Evolutionary conservation across 2,797 vertebrate genomes (phyloP).

Genomic region (Tachyglossus aculeatus): DNA sequence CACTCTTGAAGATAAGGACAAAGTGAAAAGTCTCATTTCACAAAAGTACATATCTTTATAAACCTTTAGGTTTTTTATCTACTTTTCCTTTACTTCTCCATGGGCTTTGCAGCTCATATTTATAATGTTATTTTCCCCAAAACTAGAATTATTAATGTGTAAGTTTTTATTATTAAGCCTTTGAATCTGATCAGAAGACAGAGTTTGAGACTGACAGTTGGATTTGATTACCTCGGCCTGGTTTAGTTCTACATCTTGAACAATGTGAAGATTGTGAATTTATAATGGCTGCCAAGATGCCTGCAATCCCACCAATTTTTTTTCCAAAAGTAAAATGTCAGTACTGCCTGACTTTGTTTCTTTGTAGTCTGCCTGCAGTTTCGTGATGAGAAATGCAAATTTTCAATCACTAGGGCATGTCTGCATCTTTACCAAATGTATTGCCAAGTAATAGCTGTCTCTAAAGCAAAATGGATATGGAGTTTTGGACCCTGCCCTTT

Average conservation of each 20-base stretch:
- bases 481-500: too few relatives aligned
- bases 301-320: slow-evolving; percentile 57
- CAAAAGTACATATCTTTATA: not conserved
- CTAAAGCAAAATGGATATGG: too few relatives aligned
- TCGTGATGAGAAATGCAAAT: slow-evolving; percentile 63
- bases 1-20: too few relatives aligned
- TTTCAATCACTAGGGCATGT: too few relatives aligned
- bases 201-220: too few relatives aligned
- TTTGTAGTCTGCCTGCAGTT: slow-evolving; percentile 50
- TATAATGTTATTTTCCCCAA: too few relatives aligned
- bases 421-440: too few relatives aligned
- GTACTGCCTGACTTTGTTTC: slow-evolving; percentile 51
- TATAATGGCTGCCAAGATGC: slow-evolving; percentile 64
- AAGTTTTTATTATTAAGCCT: too few relatives aligned
- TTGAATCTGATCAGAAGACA: too few relatives aligned
- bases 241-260: slow-evolving; percentile 23
- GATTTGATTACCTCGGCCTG: too few relatives aligned
- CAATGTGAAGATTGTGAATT: slow-evolving; percentile 15
- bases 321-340: slow-evolving; percentile 59
- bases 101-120: not conserved
- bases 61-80: not conserved
- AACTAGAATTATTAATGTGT: too few relatives aligned
- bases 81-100: not conserved
- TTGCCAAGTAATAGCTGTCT: too few relatives aligned
- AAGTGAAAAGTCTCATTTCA: not conserved